phyloP scores from a whole-genome alignment of 2,113 vertebrate genomes.

The Cyprinus carpio region DNA sequence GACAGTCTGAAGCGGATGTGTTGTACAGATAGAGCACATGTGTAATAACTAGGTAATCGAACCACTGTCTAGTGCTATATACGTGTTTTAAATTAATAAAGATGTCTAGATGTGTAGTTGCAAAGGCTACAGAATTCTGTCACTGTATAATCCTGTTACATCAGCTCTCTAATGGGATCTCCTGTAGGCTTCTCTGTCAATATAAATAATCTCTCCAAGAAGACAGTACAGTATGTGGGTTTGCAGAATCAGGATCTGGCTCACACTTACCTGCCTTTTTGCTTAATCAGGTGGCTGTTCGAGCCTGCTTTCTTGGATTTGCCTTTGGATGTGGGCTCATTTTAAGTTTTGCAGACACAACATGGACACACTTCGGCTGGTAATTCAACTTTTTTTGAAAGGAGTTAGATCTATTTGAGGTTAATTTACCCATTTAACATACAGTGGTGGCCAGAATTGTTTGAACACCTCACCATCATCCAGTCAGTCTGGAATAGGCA shows the following conservation, averaged over 20 bases:
- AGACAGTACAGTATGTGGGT: not conserved
- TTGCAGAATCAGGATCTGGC: not conserved
- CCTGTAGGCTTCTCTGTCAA: conserved; percentile 36
- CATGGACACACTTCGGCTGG: conserved; percentile 96
- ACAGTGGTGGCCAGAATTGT: too few species aligned
- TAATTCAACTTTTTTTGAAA: conserved; percentile 64
- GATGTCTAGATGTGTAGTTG: not conserved
- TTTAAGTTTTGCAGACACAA: conserved; percentile 85
- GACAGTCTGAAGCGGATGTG: not conserved
- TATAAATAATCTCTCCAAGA: not conserved
- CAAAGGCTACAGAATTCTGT: not conserved
- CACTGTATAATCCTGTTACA: conserved; percentile 57
- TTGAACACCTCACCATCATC: too few species aligned
- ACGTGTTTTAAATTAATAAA: not conserved
- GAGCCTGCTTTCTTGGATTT: conserved; percentile 91
- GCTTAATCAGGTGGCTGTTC: conserved; percentile 83
- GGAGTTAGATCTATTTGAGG: not conserved
- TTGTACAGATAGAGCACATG: not conserved
- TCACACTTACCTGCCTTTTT: conserved; percentile 30
- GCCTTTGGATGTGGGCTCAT: conserved; percentile 90
- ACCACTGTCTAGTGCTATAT: not conserved
- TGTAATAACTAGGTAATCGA: not conserved
- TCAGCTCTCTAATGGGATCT: conserved; percentile 22
- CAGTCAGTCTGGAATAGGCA: too few species aligned
- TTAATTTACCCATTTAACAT: not conserved